Conservation (phyloP, 2,113 vertebrate genomes). For the Siphamia tubifer region DNA sequence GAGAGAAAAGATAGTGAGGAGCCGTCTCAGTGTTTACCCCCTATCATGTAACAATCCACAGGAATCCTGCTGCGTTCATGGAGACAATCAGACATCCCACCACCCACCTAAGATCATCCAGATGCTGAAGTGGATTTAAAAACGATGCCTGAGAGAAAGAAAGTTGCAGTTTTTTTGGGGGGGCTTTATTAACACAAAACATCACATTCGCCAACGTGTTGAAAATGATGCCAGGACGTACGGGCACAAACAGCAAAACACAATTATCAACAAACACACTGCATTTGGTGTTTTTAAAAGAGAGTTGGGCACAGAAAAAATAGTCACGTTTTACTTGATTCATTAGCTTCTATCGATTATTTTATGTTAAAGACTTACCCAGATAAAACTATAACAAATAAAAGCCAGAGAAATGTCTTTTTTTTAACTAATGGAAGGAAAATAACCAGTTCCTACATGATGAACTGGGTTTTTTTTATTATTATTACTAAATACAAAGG, state of each 20-base stretch:
- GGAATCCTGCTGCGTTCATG: background rate
- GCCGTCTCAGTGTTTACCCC: conserved; percentile 51
- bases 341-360: no score
- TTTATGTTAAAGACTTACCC: no score
- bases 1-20: conserved; percentile 58
- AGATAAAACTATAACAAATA: background rate
- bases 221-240: background rate
- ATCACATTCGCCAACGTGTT: background rate
- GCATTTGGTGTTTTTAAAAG: no score
- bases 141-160: background rate
- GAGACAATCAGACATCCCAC: background rate
- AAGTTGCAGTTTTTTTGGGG: background rate
- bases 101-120: background rate
- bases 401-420: background rate
- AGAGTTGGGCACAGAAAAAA: no score
- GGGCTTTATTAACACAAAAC: background rate
- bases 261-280: background rate
- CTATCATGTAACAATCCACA: conserved; percentile 47
- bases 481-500: background rate
- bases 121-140: background rate
- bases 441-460: background rate
- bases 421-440: background rate
- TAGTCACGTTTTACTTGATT: no score
- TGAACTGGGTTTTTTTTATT: no score
- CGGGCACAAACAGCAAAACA: background rate